These are phyloP conservation scores for Platalea minor DNA, from an alignment of 2,797 vertebrate genomes.

Conservation along the genomic window DNA sequence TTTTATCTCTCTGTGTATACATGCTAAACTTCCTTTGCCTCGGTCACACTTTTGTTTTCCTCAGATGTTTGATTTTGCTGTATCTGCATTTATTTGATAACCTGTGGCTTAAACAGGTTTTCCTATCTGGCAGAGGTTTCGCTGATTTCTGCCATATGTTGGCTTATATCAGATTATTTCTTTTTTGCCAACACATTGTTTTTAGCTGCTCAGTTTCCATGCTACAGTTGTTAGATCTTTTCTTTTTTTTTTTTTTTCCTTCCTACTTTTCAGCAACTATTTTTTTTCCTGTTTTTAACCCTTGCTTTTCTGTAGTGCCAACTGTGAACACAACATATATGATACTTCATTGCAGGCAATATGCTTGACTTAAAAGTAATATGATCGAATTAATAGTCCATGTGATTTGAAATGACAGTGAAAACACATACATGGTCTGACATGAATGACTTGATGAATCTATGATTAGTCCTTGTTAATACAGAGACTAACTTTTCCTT, in stretches of 20 bases:
- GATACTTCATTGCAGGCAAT: not conserved
- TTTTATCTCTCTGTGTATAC: not conserved
- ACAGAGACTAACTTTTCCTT: not conserved
- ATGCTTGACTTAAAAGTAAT: not conserved
- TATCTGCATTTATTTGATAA: conserved; percentile 49
- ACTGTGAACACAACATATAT: not conserved
- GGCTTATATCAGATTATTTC: not conserved
- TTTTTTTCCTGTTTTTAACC: not conserved
- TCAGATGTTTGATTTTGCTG: conserved; percentile 21
- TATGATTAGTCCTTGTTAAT: not conserved
- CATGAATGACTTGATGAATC: not conserved
- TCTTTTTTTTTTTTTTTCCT: not conserved
- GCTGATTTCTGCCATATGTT: conserved; percentile 15
- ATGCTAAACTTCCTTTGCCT: conserved; percentile 2
- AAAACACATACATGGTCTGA: not conserved
- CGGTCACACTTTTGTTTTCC: not conserved
- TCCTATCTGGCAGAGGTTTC: not conserved
- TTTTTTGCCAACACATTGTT: not conserved
- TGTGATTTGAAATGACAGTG: not conserved
- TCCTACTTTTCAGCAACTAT: not conserved
- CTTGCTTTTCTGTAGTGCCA: not conserved
- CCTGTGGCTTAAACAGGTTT: conserved; percentile 13
- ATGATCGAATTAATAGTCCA: not conserved
- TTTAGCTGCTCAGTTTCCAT: not conserved
- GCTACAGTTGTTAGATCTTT: not conserved